A percentile compares a stretch with the other conserved stretches of the same genome.
These are phyloP conservation scores for Gymnodraco acuticeps DNA, from an alignment of 2,797 vertebrate genomes.

Conservation along the genomic window DNA sequence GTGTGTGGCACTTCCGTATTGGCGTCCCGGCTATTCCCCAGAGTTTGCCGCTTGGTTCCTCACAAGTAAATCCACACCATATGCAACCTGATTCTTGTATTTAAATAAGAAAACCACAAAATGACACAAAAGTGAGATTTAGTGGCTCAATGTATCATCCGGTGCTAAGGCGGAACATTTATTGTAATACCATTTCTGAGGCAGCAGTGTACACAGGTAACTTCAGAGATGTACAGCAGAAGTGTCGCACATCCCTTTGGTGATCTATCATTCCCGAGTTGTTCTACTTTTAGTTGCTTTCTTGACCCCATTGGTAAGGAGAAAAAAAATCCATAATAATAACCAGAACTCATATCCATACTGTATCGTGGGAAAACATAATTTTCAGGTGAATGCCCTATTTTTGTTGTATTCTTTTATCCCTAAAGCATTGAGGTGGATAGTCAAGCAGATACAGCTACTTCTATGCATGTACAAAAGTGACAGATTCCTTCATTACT, in stretches of 20 bases:
- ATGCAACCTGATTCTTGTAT: constrained; percentile 27
- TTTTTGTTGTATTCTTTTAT: constrained; percentile 51
- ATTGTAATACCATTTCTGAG: constrained; percentile 62
- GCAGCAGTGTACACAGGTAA: constrained; percentile 52
- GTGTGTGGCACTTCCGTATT: too few relatives aligned
- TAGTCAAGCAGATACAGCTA: constrained; percentile 21
- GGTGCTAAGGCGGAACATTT: constrained; percentile 39
- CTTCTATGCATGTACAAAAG: constrained; percentile 19
- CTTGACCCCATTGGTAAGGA: constrained; percentile 47
- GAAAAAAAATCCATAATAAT: constrained; percentile 49
- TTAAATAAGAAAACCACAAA: constrained; percentile 25
- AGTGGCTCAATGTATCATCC: constrained; percentile 69
- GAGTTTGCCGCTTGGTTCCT: too few relatives aligned
- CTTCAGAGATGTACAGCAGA: constrained; percentile 56
- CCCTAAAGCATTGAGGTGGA: constrained; percentile 32
- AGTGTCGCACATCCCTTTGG: constrained; percentile 66
- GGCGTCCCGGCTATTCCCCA: too few relatives aligned
- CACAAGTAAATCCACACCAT: constrained; percentile 19
- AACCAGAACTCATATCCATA: constrained; percentile 64
- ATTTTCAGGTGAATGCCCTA: constrained; percentile 50
- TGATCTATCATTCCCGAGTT: constrained; percentile 78
- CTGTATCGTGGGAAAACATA: constrained; percentile 57
- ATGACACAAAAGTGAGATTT: constrained; percentile 51
- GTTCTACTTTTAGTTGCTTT: constrained; percentile 70
- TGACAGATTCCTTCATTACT: constrained; percentile 41